phyloP scores from a whole-genome alignment of 2,113 vertebrate genomes.

The Sphyrna mokarran region DNA sequence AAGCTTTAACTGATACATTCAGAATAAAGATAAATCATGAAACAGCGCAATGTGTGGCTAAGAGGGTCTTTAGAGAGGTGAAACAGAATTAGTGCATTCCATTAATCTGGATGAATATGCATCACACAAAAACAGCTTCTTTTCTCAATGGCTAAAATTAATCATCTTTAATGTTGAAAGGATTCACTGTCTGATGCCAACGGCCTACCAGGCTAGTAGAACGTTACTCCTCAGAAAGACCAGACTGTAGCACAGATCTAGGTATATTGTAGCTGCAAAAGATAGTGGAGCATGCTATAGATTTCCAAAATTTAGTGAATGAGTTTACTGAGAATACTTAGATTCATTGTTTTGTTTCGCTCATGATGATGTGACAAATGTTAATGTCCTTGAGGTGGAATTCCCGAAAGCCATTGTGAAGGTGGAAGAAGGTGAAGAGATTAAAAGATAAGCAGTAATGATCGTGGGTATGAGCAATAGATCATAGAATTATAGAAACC shows the following conservation, averaged over 20 bases:
- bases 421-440: too few relatives aligned
- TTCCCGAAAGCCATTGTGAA: not conserved
- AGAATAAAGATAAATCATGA: not conserved
- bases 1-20: not conserved
- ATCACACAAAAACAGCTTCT: not conserved
- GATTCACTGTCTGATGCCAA: not conserved
- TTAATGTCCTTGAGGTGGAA: not conserved
- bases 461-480: not conserved
- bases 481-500: too few relatives aligned
- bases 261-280: not conserved
- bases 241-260: not conserved
- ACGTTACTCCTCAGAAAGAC: not conserved
- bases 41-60: not conserved
- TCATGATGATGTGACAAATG: not conserved
- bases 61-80: not conserved
- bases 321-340: not conserved
- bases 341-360: not conserved
- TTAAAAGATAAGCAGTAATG: not conserved
- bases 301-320: not conserved
- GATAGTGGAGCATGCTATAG: not conserved
- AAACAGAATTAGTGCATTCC: not conserved
- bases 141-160: not conserved
- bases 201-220: not conserved
- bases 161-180: not conserved
- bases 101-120: not conserved